A percentile compares a stretch with the other conserved stretches of the same genome.
Evolutionary conservation across 37 sponge, comb jelly and placozoan species (phyloP).

Genomic region (Amphimedon queenslandica): DNA sequence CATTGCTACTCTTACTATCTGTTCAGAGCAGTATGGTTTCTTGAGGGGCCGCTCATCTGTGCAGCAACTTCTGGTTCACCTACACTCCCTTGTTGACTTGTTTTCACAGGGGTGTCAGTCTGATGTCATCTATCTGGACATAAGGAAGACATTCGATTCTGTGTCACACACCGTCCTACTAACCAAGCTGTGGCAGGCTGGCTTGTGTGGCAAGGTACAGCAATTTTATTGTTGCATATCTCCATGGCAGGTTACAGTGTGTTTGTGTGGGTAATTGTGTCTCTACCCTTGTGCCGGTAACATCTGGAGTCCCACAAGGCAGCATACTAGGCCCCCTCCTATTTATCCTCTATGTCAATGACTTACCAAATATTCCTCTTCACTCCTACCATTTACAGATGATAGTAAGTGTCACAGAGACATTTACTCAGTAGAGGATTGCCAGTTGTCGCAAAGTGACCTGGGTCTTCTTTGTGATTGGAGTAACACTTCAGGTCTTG

Average conservation of each 20-base stretch:
- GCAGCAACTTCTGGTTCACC: conserved; percentile 5
- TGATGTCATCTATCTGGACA: conserved; percentile 29
- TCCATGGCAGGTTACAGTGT: conserved; percentile 1
- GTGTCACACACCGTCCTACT: conserved; percentile 35
- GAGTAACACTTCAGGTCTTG: no score
- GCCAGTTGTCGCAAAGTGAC: no score
- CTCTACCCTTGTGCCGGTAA: conserved; percentile 13
- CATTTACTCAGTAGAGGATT: no score
- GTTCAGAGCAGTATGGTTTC: conserved; percentile 4
- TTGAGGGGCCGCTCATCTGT: conserved; percentile 15
- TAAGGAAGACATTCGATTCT: conserved; percentile 45
- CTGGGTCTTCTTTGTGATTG: no score
- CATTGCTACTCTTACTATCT: neutral
- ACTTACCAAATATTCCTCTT: no score
- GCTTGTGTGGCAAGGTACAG: conserved; percentile 37
- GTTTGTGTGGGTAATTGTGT: neutral
- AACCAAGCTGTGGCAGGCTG: conserved; percentile 14
- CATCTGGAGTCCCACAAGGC: no score
- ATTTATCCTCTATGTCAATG: neutral
- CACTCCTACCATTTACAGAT: no score
- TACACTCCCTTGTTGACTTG: neutral
- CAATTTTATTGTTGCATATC: neutral
- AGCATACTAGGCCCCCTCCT: no score
- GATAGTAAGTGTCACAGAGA: no score
- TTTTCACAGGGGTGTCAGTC: neutral